Conservation (phyloP, 1,140 invertebrate genomes). For the Parasteatoda tepidariorum region DNA sequence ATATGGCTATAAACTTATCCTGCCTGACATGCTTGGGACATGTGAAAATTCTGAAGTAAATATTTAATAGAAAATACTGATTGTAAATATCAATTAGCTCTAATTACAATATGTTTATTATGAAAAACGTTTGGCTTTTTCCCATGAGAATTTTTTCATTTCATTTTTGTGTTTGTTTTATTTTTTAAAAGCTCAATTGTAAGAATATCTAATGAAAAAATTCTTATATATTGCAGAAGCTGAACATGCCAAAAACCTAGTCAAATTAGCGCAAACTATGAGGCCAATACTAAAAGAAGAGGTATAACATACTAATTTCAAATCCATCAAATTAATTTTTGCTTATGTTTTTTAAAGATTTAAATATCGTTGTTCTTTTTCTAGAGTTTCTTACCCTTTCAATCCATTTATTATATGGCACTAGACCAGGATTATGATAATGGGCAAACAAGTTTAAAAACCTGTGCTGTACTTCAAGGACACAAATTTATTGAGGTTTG, state of each 20-base stretch:
- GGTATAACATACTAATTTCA: conserved; percentile 68
- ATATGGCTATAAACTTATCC: no score
- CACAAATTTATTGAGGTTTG: conserved; percentile 73
- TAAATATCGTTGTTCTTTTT: background rate
- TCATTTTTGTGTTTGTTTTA: no score
- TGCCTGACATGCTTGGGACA: no score
- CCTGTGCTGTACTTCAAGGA: conserved; percentile 70
- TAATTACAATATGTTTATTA: no score
- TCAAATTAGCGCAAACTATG: conserved; percentile 71
- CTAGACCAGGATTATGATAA: conserved; percentile 73
- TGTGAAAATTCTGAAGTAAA: no score
- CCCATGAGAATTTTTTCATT: no score
- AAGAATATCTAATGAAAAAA: no score
- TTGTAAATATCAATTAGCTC: no score
- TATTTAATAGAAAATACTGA: no score
- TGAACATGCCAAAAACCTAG: conserved; percentile 72
- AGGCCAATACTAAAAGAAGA: conserved; percentile 72
- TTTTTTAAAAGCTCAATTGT: no score
- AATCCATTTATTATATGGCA: conserved; percentile 73
- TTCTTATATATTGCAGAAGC: conserved; percentile 70
- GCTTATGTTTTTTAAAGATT: background rate
- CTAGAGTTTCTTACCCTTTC: conserved; percentile 73
- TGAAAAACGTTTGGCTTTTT: no score
- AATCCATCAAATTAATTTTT: background rate
- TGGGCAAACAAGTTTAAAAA: conserved; percentile 69